Percentiles rank a stretch among this genome's conserved stretches.
These are phyloP conservation scores for Cyanoliseus patagonus DNA, from an alignment of 2,113 vertebrate genomes.

Conservation along the genomic window DNA sequence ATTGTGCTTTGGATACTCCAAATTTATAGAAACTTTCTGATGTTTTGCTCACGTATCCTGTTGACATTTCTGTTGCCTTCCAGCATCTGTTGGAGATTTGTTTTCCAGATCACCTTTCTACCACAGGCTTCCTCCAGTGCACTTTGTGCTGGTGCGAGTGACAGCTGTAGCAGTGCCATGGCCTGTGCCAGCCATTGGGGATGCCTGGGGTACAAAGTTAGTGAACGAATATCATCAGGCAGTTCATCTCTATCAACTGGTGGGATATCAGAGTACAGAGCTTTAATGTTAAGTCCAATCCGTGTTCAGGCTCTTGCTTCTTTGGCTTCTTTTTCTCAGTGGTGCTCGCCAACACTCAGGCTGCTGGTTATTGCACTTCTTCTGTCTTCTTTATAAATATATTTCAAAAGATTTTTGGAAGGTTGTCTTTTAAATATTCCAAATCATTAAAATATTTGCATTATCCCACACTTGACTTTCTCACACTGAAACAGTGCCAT, in stretches of 20 bases:
- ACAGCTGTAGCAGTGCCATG: accelerated
- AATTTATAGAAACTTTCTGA: background rate
- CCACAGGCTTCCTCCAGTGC: background rate
- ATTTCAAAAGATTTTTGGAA: background rate
- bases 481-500: background rate
- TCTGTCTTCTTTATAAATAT: background rate
- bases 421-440: background rate
- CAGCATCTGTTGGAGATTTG: background rate
- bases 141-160: background rate
- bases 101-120: background rate
- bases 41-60: background rate
- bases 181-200: background rate
- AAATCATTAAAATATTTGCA: background rate
- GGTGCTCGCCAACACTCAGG: background rate
- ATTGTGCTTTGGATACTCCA: background rate
- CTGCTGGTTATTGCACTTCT: background rate
- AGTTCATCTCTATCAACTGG: background rate
- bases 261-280: background rate
- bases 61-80: background rate
- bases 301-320: background rate
- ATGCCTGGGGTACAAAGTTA: background rate
- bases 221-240: background rate
- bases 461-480: background rate
- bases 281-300: accelerated
- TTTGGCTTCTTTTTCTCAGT: background rate